These are phyloP conservation scores for Spodoptera exigua DNA, from an alignment of 2,888 invertebrate species.

Conservation along the genomic window DNA sequence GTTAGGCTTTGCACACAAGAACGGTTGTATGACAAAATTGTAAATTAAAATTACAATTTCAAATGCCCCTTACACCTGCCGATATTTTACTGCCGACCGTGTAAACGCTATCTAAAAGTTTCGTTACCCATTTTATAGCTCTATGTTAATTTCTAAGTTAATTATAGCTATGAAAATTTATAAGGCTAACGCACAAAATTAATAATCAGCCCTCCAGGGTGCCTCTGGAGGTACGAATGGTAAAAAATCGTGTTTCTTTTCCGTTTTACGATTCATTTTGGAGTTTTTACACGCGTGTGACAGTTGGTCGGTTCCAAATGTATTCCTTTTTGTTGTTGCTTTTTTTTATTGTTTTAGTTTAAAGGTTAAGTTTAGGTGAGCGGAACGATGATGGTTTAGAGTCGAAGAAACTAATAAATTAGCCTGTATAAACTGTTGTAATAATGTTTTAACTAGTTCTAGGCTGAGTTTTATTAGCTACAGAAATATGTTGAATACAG, in stretches of 20 bases:
- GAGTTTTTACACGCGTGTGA: slow-evolving; percentile 75
- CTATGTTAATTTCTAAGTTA: slow-evolving; percentile 89
- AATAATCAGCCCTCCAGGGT: slow-evolving; percentile 79
- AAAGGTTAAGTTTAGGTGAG: slow-evolving; percentile 73
- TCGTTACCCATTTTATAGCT: slow-evolving; percentile 86
- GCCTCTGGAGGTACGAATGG: slow-evolving; percentile 76
- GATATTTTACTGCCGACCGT: slow-evolving; percentile 78
- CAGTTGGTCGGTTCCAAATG: slow-evolving; percentile 85
- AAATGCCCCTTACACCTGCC: slow-evolving; percentile 76
- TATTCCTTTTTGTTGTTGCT: slow-evolving; percentile 78
- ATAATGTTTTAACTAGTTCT: not conserved
- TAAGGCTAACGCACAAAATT: slow-evolving; percentile 83
- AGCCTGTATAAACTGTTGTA: slow-evolving; percentile 13
- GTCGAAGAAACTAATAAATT: slow-evolving; percentile 32
- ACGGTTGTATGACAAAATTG: too few relatives aligned
- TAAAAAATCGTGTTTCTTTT: slow-evolving; percentile 74
- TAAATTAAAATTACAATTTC: slow-evolving; percentile 26
- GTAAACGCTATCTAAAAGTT: slow-evolving; percentile 86
- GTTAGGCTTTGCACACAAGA: too few relatives aligned
- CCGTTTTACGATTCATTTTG: slow-evolving; percentile 82
- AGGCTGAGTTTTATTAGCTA: not conserved
- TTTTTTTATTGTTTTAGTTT: slow-evolving; percentile 76
- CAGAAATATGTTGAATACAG: not conserved
- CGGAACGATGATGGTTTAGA: slow-evolving; percentile 54
- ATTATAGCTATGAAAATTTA: slow-evolving; percentile 88